Base-by-base conservation (phyloP, 64 coral and sea anemone genomes). In the Actinia tenebrosa region DNA sequence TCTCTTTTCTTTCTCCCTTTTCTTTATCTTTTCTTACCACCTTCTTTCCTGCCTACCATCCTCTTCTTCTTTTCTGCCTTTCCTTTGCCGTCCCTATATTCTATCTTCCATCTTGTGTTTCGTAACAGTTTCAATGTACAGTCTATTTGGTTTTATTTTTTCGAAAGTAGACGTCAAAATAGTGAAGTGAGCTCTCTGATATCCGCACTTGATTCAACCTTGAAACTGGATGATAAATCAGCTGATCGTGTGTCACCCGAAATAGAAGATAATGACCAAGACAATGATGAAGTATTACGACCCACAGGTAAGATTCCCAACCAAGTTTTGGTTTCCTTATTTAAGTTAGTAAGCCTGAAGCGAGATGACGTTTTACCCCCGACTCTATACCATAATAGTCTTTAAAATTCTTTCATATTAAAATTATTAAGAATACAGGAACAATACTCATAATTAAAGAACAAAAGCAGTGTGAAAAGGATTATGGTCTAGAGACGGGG, bases 151-250 rank as follows among this genome's bases (percentile, higher is more conserved):
- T 19, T 26, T 58, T 79, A 16, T 45, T 44, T 55, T 87, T 77
- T n/a, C 15, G 77, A 45, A 19, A 87, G 84, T 42, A 94, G 83
- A 90, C 37, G 27, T 19, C 86, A 78, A 55, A 89, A 92, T 79
- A 99, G 91, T 90, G 96, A 99, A 64, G 93, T 99, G 37, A 92
- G 82, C 26, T 99, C 93, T 78, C 84, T 99, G 61, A 99, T 99
- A 46, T 88, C 86, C 10, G 93, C 90, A 4, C 81, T 99, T 15
- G 93, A 99, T 30, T 89, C 93, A 15, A 99, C 96, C 8, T 88
- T 99, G 19, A 99, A 99, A 56, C 63, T 99, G 54, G 69, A 88
- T 26, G 61, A 89, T 54, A 52, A 20, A n/a, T 83, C 75, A 53
- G 85, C 25, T 10, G 91, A 96, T 25, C 89, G 94, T 55, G 88